A percentile compares a stretch with the other conserved stretches of the same genome.
These are phyloP conservation scores for Drosophila albomicans DNA, from an alignment of 1,140 invertebrate species.

Conservation along the genomic window DNA sequence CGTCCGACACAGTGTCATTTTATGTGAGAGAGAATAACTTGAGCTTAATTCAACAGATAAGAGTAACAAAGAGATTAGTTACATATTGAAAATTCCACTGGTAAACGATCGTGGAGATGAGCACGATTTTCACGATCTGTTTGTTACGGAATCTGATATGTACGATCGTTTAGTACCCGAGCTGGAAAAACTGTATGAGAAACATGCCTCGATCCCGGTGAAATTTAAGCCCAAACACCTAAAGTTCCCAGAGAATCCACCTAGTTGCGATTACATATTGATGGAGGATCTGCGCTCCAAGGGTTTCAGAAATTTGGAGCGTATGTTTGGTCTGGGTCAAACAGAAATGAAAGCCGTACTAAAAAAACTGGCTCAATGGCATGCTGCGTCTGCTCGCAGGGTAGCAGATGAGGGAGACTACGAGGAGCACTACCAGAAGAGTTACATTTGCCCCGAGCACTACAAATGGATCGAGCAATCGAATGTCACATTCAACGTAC, in stretches of 20 bases:
- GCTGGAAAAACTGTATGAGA: constrained; percentile 61
- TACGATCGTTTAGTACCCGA: constrained; percentile 66
- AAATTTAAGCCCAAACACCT: constrained; percentile 63
- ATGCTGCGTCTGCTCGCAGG: constrained; percentile 84
- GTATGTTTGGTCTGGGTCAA: constrained; percentile 85
- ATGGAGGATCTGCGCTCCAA: constrained; percentile 56
- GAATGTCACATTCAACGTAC: constrained; percentile 60
- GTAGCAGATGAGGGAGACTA: constrained; percentile 56
- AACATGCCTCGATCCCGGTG: constrained; percentile 43
- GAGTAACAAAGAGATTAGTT: constrained; percentile 46
- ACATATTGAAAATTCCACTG: constrained; percentile 69
- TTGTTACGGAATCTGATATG: constrained; percentile 60
- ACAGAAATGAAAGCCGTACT: constrained; percentile 85
- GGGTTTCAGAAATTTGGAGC: constrained; percentile 84
- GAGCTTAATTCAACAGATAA: constrained; percentile 47
- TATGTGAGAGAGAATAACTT: background rate
- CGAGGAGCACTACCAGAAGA: constrained; percentile 49
- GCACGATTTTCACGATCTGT: constrained; percentile 61
- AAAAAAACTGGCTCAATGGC: constrained; percentile 86
- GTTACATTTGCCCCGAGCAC: constrained; percentile 60
- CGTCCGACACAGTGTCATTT: background rate
- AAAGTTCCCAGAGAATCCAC: constrained; percentile 43
- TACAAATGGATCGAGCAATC: constrained; percentile 60
- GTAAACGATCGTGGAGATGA: constrained; percentile 52
- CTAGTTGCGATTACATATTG: constrained; percentile 64